Evolutionary conservation across 2,888 invertebrate genomes (phyloP), one percentile per base, ranked within the genome.

Genomic region (Cylindroiulus punctatus): DNA sequence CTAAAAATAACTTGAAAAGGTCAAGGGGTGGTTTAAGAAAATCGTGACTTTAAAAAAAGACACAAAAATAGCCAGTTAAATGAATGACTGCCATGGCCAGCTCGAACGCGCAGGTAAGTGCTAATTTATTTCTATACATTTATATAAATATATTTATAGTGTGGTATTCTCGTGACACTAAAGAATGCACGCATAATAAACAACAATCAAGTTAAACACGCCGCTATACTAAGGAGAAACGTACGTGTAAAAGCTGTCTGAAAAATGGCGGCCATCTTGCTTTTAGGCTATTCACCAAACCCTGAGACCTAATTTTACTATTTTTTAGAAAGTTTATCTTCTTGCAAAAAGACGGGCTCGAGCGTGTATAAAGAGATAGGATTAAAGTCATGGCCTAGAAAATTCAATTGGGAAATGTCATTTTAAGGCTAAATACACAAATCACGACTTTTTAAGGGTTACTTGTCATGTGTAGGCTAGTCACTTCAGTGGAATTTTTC

Each of bases 1-100:
- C 76, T 76, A 76, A 76, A 65, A 76, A 76, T 76, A 76, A 76
- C 76, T 76, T 76, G 76, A 76, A 76, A 76, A 76, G 76, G 30
- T 76, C 76, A 76, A 32, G 30, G 30, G 76, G 76, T 76, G 76
- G 76, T 30, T 76, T 76, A 76, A 30, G 76, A 76, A 5, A 76
- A 76, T 76, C 76, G 76, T 76, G 76, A 76, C 76, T 76, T 76
- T 30, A 76, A 4, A 76, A 76, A 76, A 65, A 22, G 10, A 76
- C 30, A 76, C 30, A 30, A 30, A 30, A 76, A 76, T 76, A 30
- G 30, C 76, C 30, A 14, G 76, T 76, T 76, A 76, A 76, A 76
- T 76, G 76, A 76, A 76, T 76, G 76, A 76, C 76, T 30, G 30
- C 76, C 76, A 76, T 30, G 76, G 76, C 76, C 76, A 76, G 76